These are phyloP conservation scores for Abrostola tripartita DNA, from an alignment of 2,888 invertebrate genomes.

Conservation along the genomic window DNA sequence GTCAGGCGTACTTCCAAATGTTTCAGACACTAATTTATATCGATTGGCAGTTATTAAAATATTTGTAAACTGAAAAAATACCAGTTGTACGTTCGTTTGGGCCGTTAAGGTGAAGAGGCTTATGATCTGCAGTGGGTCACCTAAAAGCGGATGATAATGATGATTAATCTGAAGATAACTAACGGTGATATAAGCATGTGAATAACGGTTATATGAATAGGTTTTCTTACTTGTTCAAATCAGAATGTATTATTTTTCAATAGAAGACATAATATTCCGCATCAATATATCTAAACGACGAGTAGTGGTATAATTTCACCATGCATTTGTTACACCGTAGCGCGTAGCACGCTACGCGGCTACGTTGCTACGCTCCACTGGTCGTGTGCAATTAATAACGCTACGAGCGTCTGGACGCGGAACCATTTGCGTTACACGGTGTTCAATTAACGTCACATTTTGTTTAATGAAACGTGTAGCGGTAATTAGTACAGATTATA, in stretches of 20 bases:
- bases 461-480: constrained; percentile 12
- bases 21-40: constrained; percentile 39
- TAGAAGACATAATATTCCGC: too few relatives aligned
- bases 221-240: too few relatives aligned
- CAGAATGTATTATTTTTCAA: not conserved
- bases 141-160: too few relatives aligned
- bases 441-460: constrained; percentile 15
- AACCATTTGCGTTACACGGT: constrained; percentile 15
- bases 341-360: constrained; percentile 34
- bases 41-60: constrained; percentile 43
- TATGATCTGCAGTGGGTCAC: not conserved
- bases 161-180: too few relatives aligned
- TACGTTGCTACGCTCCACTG: constrained; percentile 44
- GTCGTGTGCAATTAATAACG: constrained; percentile 48
- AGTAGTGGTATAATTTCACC: constrained; percentile 28
- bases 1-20: constrained; percentile 32
- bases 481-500: constrained; percentile 6
- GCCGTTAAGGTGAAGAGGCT: constrained; percentile 1
- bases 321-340: constrained; percentile 38
- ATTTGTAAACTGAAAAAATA: not conserved
- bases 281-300: too few relatives aligned
- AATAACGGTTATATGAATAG: too few relatives aligned
- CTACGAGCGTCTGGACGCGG: constrained; percentile 21
- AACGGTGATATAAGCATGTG: too few relatives aligned
- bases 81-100: constrained; percentile 15